These are phyloP conservation scores for Cephus nigrinus DNA, from an alignment of 2,888 invertebrate genomes.

Conservation along the genomic window DNA sequence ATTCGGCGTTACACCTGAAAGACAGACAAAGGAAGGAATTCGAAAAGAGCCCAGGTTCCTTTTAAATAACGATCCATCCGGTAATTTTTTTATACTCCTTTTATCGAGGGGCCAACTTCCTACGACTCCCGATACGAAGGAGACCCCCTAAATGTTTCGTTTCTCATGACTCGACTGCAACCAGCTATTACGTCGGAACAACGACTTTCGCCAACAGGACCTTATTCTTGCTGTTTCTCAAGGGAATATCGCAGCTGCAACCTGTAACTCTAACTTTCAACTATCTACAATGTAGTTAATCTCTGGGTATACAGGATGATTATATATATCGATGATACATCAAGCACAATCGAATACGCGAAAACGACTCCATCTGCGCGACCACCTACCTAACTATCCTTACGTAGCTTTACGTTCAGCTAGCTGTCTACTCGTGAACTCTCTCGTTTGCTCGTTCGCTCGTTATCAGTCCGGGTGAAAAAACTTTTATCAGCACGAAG, in stretches of 20 bases:
- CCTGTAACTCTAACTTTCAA: neutral
- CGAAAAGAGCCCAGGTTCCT: neutral
- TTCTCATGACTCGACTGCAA: neutral
- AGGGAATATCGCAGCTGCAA: neutral
- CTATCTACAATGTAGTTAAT: neutral
- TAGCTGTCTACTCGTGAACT: neutral
- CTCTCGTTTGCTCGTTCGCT: neutral
- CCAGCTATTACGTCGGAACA: neutral
- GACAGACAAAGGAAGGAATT: neutral
- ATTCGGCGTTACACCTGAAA: neutral
- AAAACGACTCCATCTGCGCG: neutral
- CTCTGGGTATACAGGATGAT: neutral
- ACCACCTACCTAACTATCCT: neutral
- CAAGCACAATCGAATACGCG: neutral
- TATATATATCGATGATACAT: neutral
- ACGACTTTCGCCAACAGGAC: neutral
- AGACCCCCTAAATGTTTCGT: neutral
- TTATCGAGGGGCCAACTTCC: neutral
- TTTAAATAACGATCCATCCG: neutral
- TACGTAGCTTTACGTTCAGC: neutral
- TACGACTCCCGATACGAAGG: neutral
- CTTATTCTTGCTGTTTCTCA: neutral
- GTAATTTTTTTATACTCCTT: neutral
- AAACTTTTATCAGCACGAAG: slow-evolving; percentile 26
- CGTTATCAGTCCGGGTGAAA: slow-evolving; percentile 20